Evolutionary conservation across 2,797 vertebrate species (phyloP), one percentile per base, ranked within the genome.

Genomic region (Pseudochirops cupreus): DNA sequence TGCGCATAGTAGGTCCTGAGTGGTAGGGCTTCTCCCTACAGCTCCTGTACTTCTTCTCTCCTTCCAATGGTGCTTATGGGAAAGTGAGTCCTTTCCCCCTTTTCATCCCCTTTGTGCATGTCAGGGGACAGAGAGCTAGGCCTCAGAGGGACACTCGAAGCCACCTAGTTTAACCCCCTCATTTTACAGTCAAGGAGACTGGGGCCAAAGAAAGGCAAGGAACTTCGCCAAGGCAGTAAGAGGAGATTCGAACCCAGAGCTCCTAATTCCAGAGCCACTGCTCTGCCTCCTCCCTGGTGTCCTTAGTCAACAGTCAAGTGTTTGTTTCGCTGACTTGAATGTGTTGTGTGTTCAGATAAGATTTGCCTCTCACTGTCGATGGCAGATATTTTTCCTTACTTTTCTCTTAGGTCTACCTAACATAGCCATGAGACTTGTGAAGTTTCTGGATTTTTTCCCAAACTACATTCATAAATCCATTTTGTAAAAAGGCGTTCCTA

Each of bases 401-500:
- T 74, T 74, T 74, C 16, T n/a, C 62, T 74, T 21, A n/a, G 14
- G 4, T 74, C 13, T 46, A 6, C 29, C 21, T 46, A 82, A 39
- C 74, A 12, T 11, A 10, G 39, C 16, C 7, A 3, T 21, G 74
- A 50, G 74, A 50, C 39, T 87, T 87, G 39, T 12, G 39, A 26
- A 46, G 21, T 26, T 50, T 5, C 33, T n/a, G 62, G 10, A 46
- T 11, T 46, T 46, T 82, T 11, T 5, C 7, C 74, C 21, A 26
- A 82, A 82, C 3, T 26, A 24, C 9, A 24, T 46, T 46, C 74
- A 46, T 11, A 87, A 87, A 46, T 26, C 0, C 0, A 3, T 87
- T 39, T 21, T 56, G 55, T 59, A 26, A 96, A 96, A 94, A 50
- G 58, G 93, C 39, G 0, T 82, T 92, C 56, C 92, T 5, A 87